phyloP scores from a whole-genome alignment of 1,140 invertebrate species.

The Popillia japonica region DNA sequence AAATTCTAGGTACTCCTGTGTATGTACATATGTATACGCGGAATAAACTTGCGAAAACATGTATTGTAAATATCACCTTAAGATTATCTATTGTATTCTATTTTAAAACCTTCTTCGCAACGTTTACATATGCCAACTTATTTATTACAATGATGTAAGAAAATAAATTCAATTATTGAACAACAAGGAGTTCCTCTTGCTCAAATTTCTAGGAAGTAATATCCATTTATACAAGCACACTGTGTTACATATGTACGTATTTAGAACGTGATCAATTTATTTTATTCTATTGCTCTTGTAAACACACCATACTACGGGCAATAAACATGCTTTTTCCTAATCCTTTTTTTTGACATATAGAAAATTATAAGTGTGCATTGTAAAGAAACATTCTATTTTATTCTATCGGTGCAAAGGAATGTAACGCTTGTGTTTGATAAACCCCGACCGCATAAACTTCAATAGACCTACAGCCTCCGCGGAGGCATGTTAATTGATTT shows the following conservation, averaged over 20 bases:
- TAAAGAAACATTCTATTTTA: slow-evolving; percentile 16
- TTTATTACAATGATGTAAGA: slow-evolving; percentile 8
- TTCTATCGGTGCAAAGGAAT: slow-evolving; percentile 20
- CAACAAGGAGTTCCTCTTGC: slow-evolving; percentile 13
- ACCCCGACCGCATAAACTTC: slow-evolving; percentile 3
- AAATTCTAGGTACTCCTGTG: no score
- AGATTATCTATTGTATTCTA: not conserved
- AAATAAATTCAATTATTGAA: slow-evolving; percentile 31
- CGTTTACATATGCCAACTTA: not conserved
- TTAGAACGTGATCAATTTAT: slow-evolving; percentile 34
- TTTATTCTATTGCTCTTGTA: slow-evolving; percentile 29
- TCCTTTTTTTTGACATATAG: slow-evolving; percentile 34
- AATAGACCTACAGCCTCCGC: not conserved
- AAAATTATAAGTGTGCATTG: slow-evolving; percentile 27
- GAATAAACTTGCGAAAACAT: no score
- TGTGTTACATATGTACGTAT: slow-evolving; percentile 25
- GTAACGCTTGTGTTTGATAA: slow-evolving; percentile 20
- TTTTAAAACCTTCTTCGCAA: not conserved
- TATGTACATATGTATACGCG: no score
- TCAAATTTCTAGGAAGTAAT: slow-evolving; percentile 31
- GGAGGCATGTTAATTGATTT: slow-evolving; percentile 27
- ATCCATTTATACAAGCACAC: slow-evolving; percentile 1
- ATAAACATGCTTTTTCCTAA: slow-evolving; percentile 30
- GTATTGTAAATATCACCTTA: no score
- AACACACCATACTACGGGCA: slow-evolving; percentile 10